These are phyloP conservation scores for Limosa lapponica DNA, from an alignment of 2,797 vertebrate species.

Conservation along the genomic window DNA sequence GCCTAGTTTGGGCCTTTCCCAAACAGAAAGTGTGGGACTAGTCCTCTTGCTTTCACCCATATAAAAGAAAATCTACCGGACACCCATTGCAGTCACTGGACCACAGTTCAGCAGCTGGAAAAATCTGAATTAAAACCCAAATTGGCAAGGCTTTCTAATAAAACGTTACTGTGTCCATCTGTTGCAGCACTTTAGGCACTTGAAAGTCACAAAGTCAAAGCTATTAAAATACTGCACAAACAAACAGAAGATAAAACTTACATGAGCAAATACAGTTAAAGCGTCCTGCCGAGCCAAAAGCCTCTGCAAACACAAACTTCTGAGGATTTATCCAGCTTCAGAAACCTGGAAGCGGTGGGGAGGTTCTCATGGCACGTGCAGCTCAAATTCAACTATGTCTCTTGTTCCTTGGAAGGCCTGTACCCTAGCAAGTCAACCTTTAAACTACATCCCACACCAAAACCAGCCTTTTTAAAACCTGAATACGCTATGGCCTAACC, in stretches of 20 bases:
- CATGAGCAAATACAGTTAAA: background rate
- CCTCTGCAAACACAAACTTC: background rate
- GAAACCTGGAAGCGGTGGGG: background rate
- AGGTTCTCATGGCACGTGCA: background rate
- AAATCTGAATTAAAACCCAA: background rate
- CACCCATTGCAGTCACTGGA: background rate
- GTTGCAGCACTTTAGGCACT: background rate
- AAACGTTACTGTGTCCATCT: background rate
- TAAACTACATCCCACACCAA: background rate
- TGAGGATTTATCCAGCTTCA: background rate
- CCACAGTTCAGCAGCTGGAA: background rate
- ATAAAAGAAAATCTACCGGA: background rate
- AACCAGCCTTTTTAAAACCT: background rate
- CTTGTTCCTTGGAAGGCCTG: background rate
- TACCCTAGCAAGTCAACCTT: background rate
- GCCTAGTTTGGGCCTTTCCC: background rate
- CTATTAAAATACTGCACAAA: background rate
- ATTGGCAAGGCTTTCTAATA: background rate
- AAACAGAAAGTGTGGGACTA: background rate
- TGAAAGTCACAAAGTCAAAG: slow-evolving; percentile 22
- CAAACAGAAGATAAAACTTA: background rate
- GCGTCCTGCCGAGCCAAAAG: background rate
- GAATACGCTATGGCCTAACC: background rate
- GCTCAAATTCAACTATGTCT: background rate
- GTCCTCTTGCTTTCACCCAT: background rate